Percentiles rank a stretch among this genome's conserved stretches.
Evolutionary conservation across 2,797 vertebrate species (phyloP).

Genomic region (Rhinella marina): DNA sequence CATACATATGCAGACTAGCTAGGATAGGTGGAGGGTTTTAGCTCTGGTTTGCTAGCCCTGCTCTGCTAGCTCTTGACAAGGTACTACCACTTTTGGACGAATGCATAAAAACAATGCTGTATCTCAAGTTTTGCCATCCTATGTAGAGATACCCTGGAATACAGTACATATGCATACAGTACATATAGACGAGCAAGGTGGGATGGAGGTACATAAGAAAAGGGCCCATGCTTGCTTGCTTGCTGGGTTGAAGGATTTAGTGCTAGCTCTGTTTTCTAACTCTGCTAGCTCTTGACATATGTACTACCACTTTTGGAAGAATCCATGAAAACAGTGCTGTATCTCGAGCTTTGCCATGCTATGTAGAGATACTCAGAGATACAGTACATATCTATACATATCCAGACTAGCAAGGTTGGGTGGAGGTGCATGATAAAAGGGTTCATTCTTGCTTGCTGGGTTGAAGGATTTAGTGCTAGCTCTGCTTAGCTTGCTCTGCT

Average conservation of each 20-base stretch:
- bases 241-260: neutral
- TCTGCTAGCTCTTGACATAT: neutral
- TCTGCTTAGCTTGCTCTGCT: neutral
- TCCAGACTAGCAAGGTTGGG: neutral
- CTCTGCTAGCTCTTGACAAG: neutral
- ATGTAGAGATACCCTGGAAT: no score
- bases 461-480: neutral
- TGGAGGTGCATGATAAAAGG: neutral
- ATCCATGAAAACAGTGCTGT: neutral
- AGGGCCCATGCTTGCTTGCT: neutral
- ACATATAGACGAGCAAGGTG: neutral
- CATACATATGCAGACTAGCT: neutral
- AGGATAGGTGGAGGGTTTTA: neutral
- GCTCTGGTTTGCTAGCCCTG: neutral
- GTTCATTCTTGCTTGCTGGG: neutral
- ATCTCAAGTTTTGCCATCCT: neutral
- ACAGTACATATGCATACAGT: no score
- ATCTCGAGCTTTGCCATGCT: neutral
- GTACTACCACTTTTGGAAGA: neutral
- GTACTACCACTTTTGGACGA: neutral
- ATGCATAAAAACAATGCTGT: neutral
- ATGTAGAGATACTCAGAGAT: neutral
- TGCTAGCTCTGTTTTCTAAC: neutral
- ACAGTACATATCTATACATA: neutral
- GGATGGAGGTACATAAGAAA: neutral